Evolutionary conservation across 2,888 invertebrate genomes (phyloP).

Genomic region (Latrodectus elegans): DNA sequence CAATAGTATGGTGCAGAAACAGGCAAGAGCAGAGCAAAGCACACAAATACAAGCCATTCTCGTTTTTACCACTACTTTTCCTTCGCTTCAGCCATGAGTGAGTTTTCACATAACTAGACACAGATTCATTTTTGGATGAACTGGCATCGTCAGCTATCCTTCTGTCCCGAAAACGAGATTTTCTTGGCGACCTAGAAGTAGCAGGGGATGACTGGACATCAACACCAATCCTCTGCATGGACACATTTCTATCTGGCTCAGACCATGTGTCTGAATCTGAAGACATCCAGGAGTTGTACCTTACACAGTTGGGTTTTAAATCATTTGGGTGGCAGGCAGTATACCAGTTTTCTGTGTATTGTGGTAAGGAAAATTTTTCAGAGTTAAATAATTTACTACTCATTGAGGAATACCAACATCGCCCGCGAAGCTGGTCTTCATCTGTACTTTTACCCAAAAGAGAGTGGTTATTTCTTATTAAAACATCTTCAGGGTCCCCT

Average conservation of each 20-base stretch:
- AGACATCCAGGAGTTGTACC: conserved; percentile 26
- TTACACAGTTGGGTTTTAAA: neutral
- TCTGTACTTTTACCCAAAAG: neutral
- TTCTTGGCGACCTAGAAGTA: conserved; percentile 41
- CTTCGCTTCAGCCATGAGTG: conserved; percentile 33
- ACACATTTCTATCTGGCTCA: conserved; percentile 63
- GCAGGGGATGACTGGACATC: conserved; percentile 46
- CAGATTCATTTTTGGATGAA: conserved; percentile 38
- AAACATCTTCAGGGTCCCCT: conserved; percentile 49
- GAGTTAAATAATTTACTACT: conserved; percentile 7
- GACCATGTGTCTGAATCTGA: conserved; percentile 69
- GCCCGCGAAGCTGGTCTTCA: conserved; percentile 36
- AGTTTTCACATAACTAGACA: conserved; percentile 20
- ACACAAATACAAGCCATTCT: conserved; percentile 14
- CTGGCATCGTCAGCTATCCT: conserved; percentile 24
- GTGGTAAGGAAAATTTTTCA: conserved; percentile 6
- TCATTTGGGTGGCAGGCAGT: neutral
- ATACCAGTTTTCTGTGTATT: neutral
- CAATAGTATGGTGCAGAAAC: conserved; percentile 47
- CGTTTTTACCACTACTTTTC: conserved; percentile 49
- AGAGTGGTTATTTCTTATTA: conserved; percentile 38
- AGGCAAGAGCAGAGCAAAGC: conserved; percentile 52
- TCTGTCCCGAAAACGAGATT: conserved; percentile 26
- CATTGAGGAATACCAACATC: conserved; percentile 31
- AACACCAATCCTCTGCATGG: conserved; percentile 65